Evolutionary conservation across 2,113 vertebrate species (phyloP).

Genomic region (Coryphaenoides rupestris): DNA sequence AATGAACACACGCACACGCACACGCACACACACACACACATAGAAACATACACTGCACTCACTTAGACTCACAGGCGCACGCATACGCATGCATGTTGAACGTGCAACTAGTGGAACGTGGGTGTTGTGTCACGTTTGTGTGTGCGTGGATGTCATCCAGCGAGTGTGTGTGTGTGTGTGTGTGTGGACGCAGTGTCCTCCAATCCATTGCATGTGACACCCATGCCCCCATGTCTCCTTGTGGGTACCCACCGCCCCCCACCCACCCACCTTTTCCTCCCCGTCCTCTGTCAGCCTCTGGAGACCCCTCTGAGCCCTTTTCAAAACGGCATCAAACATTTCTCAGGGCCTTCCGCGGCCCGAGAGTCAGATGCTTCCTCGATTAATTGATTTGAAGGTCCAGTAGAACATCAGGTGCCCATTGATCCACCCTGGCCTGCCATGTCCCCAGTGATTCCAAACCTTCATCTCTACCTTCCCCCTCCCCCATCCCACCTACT

Average conservation of each 20-base stretch:
- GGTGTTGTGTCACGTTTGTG: conserved; percentile 14
- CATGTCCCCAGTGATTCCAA: conserved; percentile 18
- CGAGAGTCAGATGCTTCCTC: conserved; percentile 33
- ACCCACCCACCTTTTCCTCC: neutral
- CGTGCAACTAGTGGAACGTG: neutral
- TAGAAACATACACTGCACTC: neutral
- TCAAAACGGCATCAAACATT: conserved; percentile 11
- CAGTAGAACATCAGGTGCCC: conserved; percentile 44
- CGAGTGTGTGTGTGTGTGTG: no score
- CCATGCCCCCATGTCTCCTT: conserved; percentile 15
- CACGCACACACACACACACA: conserved; percentile 8
- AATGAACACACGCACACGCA: conserved; percentile 24
- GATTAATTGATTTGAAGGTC: conserved; percentile 52
- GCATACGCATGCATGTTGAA: neutral
- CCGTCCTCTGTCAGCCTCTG: neutral
- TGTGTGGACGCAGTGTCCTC: conserved; percentile 20
- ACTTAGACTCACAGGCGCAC: neutral
- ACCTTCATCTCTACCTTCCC: no score
- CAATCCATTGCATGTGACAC: conserved; percentile 27
- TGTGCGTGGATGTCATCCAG: conserved; percentile 23
- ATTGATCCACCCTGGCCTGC: conserved; percentile 44
- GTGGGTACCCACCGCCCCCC: neutral
- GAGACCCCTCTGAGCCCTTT: conserved; percentile 2
- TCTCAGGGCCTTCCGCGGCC: conserved; percentile 26
- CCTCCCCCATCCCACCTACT: no score